Percentiles rank a stretch among this genome's conserved stretches.
These are phyloP conservation scores for Norana najaformis DNA, from an alignment of 2,888 invertebrate species.

Conservation along the genomic window DNA sequence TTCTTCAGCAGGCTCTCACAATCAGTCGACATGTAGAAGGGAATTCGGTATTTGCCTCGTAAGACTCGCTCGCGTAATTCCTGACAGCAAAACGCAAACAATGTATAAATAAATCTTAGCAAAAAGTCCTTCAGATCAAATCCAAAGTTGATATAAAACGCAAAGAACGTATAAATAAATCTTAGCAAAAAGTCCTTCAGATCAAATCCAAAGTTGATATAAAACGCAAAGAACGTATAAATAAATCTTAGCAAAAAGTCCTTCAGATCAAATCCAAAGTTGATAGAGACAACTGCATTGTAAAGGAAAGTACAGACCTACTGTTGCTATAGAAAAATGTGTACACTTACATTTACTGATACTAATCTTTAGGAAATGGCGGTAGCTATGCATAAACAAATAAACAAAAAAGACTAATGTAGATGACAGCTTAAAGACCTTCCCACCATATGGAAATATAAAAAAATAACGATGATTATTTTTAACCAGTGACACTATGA, in stretches of 20 bases:
- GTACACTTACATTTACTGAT: too few species aligned
- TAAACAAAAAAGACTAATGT: too few species aligned
- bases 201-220: not conserved
- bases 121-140: not conserved
- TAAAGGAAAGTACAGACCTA: too few species aligned
- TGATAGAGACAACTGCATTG: too few species aligned
- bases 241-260: not conserved
- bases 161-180: not conserved
- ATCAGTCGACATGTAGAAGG: conserved; percentile 99
- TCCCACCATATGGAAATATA: too few species aligned
- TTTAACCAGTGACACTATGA: too few species aligned
- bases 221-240: not conserved
- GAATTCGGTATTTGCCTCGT: conserved; percentile 98
- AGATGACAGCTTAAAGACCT: too few species aligned
- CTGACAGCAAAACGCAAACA: conserved; percentile 47
- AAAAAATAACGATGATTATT: too few species aligned
- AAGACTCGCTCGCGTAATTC: conserved; percentile 95
- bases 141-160: not conserved
- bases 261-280: not conserved
- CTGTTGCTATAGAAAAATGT: too few species aligned
- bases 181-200: not conserved
- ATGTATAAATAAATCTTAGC: not conserved
- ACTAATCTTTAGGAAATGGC: too few species aligned
- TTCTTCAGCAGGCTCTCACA: conserved; percentile 99
- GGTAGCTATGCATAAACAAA: too few species aligned